These are phyloP conservation scores for Phoeniculus purpureus DNA, from an alignment of 2,797 vertebrate species.

Conservation along the genomic window DNA sequence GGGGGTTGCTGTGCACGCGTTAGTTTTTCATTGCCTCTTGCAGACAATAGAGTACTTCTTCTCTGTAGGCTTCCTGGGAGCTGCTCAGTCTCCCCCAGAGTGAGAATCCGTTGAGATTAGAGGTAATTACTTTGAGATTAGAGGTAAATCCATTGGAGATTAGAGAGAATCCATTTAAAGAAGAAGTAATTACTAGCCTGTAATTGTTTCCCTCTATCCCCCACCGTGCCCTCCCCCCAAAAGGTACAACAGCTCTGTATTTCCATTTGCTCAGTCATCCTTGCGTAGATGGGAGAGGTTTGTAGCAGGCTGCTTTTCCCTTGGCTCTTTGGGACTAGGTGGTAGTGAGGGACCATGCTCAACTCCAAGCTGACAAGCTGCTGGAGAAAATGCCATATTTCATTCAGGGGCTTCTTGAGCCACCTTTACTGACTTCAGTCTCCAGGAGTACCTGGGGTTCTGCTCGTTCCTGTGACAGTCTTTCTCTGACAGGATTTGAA, in stretches of 20 bases:
- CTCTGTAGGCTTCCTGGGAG: conserved; percentile 33
- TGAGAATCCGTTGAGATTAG: conserved; percentile 50
- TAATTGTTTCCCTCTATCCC: conserved; percentile 63
- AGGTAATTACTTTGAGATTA: conserved; percentile 74
- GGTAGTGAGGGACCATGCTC: neutral
- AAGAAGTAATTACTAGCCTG: conserved; percentile 68
- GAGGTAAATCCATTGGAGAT: conserved; percentile 64
- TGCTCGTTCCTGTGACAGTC: neutral
- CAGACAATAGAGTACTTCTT: conserved; percentile 47
- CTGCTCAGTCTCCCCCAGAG: neutral
- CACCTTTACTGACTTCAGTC: neutral
- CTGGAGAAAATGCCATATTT: neutral
- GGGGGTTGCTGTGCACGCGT: neutral
- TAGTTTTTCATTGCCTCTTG: conserved; percentile 11
- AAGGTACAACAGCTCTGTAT: neutral
- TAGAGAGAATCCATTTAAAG: conserved; percentile 63
- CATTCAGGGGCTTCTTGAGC: neutral
- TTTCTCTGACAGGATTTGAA: neutral
- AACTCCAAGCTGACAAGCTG: neutral
- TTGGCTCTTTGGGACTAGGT: neutral
- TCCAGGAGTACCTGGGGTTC: neutral
- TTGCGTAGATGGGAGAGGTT: rapidly evolving
- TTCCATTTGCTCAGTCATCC: neutral
- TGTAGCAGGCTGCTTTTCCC: neutral
- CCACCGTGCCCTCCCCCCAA: neutral